Evolutionary conservation across 2,888 invertebrate genomes (phyloP), one percentile per base, ranked within the genome.

Genomic region (Tenthredo scrophulariae): DNA sequence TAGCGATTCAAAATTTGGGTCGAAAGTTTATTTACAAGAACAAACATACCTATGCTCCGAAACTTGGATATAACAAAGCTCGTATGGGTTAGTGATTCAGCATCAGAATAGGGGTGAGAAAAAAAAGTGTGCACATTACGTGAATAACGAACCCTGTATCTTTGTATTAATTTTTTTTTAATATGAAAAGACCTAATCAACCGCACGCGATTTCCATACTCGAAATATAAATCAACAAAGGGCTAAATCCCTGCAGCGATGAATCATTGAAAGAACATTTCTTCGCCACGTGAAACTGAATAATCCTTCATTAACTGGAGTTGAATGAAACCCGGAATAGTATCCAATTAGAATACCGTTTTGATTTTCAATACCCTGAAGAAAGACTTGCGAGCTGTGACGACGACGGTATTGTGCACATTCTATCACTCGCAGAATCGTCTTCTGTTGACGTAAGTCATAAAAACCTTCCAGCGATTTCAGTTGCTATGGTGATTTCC

Each of bases 401-500:
- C 22, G 29, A 65, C 26, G 18, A 33, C 2, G 15, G 18, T 67
- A 33, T 29, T 33, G 6, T 67, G 13, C 40, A 7, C 9, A 74
- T 74, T 37, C 18, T 22, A 74, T 74, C 26, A 74, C 9, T 74
- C 22, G 72, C 40, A 26, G 0, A 74, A 74, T 22, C 72, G 0
- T 22, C 9, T 43, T n/a, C 40, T 43, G n/a, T 26, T 54, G 6
- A 54, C 54, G 54, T 22, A 74, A 74, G n/a, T 22, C 43, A 37
- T n/a, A 22, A 67, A 37, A 70, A n/a, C 70, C 7, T 70, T 18
- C n/a, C 70, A 18, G 37, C 37, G 37, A 37, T 43, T 43, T 26
- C 22, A 43, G 40, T 74, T 74, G 72, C 72, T 43, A 43, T 74
- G 43, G 40, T 74, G 43, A 10, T 22, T 74, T 43, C 26, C 43